Evolutionary conservation across 2,797 vertebrate species (phyloP), one percentile per base, ranked within the genome.

Genomic region (Sebastes glaucus): DNA sequence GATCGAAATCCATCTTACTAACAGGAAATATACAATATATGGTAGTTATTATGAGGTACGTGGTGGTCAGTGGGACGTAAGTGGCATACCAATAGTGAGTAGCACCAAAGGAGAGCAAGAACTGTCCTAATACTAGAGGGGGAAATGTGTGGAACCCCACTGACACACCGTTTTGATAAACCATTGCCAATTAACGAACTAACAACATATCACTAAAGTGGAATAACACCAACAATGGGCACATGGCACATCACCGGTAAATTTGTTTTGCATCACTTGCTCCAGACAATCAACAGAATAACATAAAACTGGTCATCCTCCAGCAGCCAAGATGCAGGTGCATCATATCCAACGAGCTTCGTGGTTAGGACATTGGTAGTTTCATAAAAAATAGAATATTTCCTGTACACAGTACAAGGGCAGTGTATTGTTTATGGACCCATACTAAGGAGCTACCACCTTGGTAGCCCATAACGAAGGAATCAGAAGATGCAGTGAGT

Each of bases 121-220:
- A 49, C 0, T 4, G 42, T 49, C 14, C 14, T 3, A 20, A 46
- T 20, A 20, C 42, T 49, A 18, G 42, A 3, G 42, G 6, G 42
- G 42, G 16, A 49, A 49, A 0, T 3, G 18, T 49, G 42, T 49
- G 42, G 0, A 49, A 49, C 42, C 5, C 38, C 38, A 49, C 46
- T 20, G 46, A 49, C 46, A 49, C 7, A 49, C 18, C 0, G 18
- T 49, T 16, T 49, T 20, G 46, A 16, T 20, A 49, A 0, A 0
- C 16, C 13, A 1, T 42, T 42, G 38, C 0, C 38, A 42, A 42
- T 38, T 38, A 38, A 38, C 4, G 0, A 46, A 46, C 14, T 7
- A 46, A 6, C 6, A 46, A 46, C 46, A 53, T 1, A 56, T 56
- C 11, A 56, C 35, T 13, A 46, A 46, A 46, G 42, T 46, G 42